phyloP scores from a whole-genome alignment of 2,113 vertebrate genomes.

The Camelus dromedarius region DNA sequence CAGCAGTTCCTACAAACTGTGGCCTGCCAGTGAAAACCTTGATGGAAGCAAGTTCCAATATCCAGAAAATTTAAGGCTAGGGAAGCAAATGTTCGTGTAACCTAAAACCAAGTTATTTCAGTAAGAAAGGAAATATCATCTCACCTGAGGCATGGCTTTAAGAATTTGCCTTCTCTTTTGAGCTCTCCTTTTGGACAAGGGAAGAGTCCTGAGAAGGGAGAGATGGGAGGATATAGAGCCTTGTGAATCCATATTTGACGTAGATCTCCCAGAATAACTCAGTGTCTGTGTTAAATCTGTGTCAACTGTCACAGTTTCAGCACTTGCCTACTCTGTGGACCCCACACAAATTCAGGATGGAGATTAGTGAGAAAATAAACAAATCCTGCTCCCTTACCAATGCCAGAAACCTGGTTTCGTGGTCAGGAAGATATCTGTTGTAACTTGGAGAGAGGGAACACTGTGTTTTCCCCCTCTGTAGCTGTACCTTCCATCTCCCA shows the following conservation, averaged over 20 bases:
- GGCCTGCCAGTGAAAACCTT: background rate
- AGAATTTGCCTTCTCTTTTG: conserved; percentile 46
- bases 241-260: conserved; percentile 40
- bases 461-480: background rate
- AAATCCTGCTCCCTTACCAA: background rate
- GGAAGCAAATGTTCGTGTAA: conserved; percentile 16
- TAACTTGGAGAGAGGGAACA: background rate
- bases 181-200: conserved; percentile 56
- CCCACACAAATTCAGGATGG: background rate
- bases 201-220: conserved; percentile 63
- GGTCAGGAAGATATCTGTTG: background rate
- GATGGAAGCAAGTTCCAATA: conserved; percentile 9
- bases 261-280: conserved; percentile 35
- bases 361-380: background rate
- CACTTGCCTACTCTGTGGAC: background rate
- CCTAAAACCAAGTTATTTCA: conserved; percentile 43
- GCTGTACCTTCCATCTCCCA: background rate
- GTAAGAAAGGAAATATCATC: conserved; percentile 52
- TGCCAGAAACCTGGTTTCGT: background rate
- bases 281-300: background rate
- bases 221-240: background rate
- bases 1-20: background rate
- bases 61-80: conserved; percentile 2
- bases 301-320: background rate
- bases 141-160: conserved; percentile 78